Conservation (phyloP, 2,797 vertebrate species). For the Myotis daubentonii region DNA sequence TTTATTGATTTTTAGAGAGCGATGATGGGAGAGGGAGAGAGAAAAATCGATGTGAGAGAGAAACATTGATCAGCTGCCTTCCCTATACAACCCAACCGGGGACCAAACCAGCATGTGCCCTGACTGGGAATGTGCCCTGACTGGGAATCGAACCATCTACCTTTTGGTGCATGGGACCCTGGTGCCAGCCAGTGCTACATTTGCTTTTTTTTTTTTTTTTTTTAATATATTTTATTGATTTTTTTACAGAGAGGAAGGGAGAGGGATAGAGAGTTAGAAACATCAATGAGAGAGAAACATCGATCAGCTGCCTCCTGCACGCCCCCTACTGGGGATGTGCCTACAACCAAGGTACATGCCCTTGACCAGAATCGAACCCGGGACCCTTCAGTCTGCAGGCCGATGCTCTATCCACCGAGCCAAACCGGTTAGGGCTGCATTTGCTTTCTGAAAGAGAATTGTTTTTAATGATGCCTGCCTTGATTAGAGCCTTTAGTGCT, state of each 20-base stretch:
- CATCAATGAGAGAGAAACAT: no score
- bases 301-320: no score
- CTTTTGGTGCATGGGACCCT: not conserved
- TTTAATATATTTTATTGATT: no score
- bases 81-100: not conserved
- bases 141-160: not conserved
- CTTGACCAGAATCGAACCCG: no score
- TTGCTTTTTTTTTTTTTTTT: not conserved
- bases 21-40: not conserved
- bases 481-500: slow-evolving; percentile 1
- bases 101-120: not conserved
- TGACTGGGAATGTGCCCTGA: not conserved
- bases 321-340: no score
- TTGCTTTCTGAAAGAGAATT: slow-evolving; percentile 8
- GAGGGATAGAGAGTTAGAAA: no score
- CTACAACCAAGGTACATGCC: no score
- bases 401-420: no score
- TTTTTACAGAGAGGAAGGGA: no score
- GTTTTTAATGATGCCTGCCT: slow-evolving; percentile 34
- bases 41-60: not conserved
- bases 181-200: not conserved
- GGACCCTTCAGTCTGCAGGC: no score
- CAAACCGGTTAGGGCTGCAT: not conserved
- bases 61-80: not conserved
- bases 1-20: not conserved